phyloP scores from a whole-genome alignment of 1,140 invertebrate genomes.

The roundworm (Caenorhabditis elegans) region DNA sequence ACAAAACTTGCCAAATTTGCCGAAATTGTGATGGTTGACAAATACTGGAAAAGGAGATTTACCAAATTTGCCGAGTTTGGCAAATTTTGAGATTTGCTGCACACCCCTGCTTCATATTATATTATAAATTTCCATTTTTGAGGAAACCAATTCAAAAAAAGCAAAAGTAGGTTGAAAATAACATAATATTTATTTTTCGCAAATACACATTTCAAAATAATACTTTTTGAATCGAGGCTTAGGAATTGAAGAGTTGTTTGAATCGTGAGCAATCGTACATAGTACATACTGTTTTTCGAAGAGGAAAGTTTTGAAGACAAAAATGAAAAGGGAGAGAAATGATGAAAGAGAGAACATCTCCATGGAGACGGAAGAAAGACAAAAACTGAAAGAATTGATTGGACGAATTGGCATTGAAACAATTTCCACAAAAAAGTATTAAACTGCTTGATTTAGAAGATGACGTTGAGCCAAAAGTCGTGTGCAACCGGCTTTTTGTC shows the following conservation, averaged over 20 bases:
- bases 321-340: neutral
- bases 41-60: no score
- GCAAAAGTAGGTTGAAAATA: no score
- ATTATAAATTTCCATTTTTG: no score
- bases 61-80: no score
- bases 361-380: neutral
- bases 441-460: slow-evolving; percentile 30
- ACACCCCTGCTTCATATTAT: no score
- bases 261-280: slow-evolving; percentile 31
- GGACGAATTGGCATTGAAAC: neutral
- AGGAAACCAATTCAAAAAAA: no score
- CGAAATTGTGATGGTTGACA: no score
- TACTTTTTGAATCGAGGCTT: slow-evolving; percentile 12
- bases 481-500: slow-evolving; percentile 58
- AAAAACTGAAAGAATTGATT: slow-evolving; percentile 21
- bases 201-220: neutral
- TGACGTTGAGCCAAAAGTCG: slow-evolving; percentile 52
- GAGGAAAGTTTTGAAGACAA: neutral
- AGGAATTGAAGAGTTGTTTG: neutral
- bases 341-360: no score
- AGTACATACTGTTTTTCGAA: slow-evolving; percentile 29
- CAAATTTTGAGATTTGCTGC: no score
- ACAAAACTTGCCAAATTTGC: no score
- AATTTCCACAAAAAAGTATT: neutral
- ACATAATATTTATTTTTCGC: neutral